These are phyloP conservation scores for Pangasianodon hypophthalmus DNA, from an alignment of 2,113 vertebrate genomes.

Conservation along the genomic window DNA sequence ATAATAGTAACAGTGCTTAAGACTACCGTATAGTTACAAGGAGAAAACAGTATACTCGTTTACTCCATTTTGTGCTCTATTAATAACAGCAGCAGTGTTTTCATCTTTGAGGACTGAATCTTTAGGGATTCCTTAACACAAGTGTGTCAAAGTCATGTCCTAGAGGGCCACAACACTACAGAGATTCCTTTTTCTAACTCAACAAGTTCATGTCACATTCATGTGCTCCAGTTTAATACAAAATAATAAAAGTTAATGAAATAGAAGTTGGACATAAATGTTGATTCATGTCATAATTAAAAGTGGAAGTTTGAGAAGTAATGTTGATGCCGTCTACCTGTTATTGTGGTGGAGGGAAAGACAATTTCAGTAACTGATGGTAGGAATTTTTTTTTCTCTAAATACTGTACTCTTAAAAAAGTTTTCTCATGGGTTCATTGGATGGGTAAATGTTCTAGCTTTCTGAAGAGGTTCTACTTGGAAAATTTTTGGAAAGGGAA, in stretches of 20 bases:
- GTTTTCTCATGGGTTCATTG: neutral
- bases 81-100: neutral
- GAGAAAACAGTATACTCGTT: neutral
- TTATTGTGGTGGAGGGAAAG: neutral
- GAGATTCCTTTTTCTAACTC: neutral
- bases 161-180: neutral
- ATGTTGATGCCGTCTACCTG: neutral
- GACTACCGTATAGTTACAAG: neutral
- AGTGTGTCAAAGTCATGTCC: neutral
- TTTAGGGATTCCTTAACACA: neutral
- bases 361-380: neutral
- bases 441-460: neutral
- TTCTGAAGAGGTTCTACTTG: neutral
- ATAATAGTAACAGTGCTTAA: neutral
- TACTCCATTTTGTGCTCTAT: neutral
- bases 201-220: neutral
- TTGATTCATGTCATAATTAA: neutral
- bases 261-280: neutral
- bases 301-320: neutral
- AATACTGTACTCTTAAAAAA: neutral
- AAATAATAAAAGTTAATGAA: neutral
- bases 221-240: neutral
- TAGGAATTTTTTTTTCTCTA: neutral
- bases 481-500: neutral
- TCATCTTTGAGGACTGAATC: neutral